Evolutionary conservation across 2,797 vertebrate genomes (phyloP).

Genomic region (Ataeniobius toweri): DNA sequence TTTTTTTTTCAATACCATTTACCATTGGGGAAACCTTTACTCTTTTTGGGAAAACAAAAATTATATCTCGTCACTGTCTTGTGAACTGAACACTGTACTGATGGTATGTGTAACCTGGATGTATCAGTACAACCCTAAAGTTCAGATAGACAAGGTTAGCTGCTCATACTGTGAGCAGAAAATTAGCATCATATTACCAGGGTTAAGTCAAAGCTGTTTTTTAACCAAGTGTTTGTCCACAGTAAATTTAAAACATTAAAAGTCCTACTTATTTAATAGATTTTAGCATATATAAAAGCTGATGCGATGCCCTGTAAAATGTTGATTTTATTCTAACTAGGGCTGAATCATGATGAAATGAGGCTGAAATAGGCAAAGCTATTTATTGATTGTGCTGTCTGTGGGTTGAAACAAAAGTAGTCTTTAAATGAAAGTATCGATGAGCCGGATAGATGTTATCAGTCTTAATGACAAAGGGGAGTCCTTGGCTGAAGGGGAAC

Average conservation of each 20-base stretch:
- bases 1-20: too few species aligned
- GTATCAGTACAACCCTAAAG: not conserved
- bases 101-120: not conserved
- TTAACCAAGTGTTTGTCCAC: not conserved
- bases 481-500: conserved; percentile 70
- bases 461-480: conserved; percentile 71
- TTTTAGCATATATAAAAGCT: not conserved
- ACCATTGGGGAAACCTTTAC: too few species aligned
- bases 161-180: not conserved
- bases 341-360: conserved; percentile 50
- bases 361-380: conserved; percentile 62
- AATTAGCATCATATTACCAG: not conserved
- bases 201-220: not conserved
- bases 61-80: too few species aligned
- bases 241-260: not conserved
- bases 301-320: not conserved
- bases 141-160: conserved; percentile 6
- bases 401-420: conserved; percentile 71
- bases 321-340: conserved; percentile 23
- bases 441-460: conserved; percentile 68
- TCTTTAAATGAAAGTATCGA: conserved; percentile 65
- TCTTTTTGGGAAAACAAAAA: too few species aligned
- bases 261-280: not conserved
- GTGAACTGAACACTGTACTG: too few species aligned
- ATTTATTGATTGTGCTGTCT: conserved; percentile 66